phyloP scores from a whole-genome alignment of 2,113 vertebrate species.

The Pygoscelis antarcticus region DNA sequence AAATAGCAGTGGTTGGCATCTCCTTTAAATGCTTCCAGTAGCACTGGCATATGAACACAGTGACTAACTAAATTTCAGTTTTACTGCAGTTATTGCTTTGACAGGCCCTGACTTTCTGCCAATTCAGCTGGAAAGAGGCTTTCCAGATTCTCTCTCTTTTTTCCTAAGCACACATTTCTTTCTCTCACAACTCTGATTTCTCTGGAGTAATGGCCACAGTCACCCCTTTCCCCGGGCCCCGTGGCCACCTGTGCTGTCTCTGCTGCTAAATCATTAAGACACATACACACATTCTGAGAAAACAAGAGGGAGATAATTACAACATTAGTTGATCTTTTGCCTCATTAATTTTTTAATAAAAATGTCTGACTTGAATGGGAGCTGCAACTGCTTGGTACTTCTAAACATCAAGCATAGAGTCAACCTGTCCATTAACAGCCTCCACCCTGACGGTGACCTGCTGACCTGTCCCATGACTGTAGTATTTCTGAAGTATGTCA shows the following conservation, averaged over 20 bases:
- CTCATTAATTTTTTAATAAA: background rate
- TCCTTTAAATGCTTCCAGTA: constrained; percentile 39
- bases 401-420: background rate
- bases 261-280: background rate
- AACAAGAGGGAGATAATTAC: background rate
- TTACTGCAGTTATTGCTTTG: constrained; percentile 48
- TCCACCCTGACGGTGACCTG: accelerated
- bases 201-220: background rate
- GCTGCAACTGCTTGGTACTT: background rate
- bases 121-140: constrained; percentile 33
- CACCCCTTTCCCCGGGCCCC: background rate
- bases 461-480: background rate
- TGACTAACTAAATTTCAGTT: constrained; percentile 42
- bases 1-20: background rate
- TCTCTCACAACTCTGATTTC: background rate
- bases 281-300: background rate
- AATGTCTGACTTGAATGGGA: background rate
- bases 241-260: background rate
- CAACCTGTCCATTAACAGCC: background rate
- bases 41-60: background rate
- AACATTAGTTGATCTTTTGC: background rate
- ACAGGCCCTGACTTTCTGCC: constrained; percentile 57
- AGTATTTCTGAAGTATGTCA: background rate
- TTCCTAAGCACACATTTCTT: background rate
- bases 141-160: background rate